A percentile compares a stretch with the other conserved stretches of the same genome.
Conservation (phyloP, 2,888 invertebrate genomes). For the Lingula anatina region DNA sequence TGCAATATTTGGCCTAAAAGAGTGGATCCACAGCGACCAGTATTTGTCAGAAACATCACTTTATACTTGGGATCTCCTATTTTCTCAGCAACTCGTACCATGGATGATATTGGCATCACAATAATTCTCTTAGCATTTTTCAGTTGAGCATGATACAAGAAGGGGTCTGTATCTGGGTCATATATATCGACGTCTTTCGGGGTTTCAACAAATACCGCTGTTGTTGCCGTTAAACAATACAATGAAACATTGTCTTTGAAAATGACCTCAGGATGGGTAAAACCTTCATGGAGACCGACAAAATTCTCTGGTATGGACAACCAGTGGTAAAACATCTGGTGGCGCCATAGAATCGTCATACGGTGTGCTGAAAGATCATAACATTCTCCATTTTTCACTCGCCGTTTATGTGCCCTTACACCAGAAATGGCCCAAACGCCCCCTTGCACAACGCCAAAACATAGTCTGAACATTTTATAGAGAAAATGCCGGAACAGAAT, state of each 20-base stretch:
- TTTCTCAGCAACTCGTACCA: conserved; percentile 1
- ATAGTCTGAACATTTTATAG: too few relatives aligned
- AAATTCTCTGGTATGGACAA: too few relatives aligned
- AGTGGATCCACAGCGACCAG: conserved; percentile 7
- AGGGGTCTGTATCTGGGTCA: conserved; percentile 1
- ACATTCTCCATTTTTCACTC: too few relatives aligned
- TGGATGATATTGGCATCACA: conserved; percentile 2
- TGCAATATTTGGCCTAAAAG: conserved; percentile 7
- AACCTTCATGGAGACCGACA: conserved; percentile 2
- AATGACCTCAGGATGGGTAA: conserved; percentile 1
- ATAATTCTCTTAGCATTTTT: conserved; percentile 1
- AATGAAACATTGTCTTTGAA: conserved; percentile 6
- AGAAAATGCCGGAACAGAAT: too few relatives aligned
- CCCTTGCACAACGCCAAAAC: too few relatives aligned
- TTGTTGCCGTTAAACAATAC: neutral
- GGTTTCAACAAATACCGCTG: conserved; percentile 4
- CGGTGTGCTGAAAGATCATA: too few relatives aligned
- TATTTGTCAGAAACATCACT: conserved; percentile 2
- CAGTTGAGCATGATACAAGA: conserved; percentile 4
- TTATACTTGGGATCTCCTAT: conserved; percentile 2
- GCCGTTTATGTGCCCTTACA: too few relatives aligned
- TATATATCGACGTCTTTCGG: conserved; percentile 3
- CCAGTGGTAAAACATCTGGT: too few relatives aligned
- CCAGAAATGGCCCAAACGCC: too few relatives aligned
- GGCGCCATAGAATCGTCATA: too few relatives aligned